Conservation (phyloP, 1,140 invertebrate species). For the Macrobrachium rosenbergii region DNA sequence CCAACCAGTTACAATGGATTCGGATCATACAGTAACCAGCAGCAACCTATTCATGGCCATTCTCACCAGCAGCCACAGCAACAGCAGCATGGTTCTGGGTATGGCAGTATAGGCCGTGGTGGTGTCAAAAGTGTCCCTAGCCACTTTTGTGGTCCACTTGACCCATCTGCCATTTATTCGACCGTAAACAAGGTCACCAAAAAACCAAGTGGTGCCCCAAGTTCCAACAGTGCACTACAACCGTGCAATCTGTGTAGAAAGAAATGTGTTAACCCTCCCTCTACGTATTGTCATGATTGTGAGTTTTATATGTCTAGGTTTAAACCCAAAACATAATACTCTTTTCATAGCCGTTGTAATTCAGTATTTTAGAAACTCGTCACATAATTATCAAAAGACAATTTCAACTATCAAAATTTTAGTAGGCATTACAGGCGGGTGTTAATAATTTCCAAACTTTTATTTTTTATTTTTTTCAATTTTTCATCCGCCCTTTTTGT, state of each 20-base stretch:
- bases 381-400: conserved; percentile 2
- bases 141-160: conserved; percentile 63
- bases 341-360: background rate
- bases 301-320: conserved; percentile 93
- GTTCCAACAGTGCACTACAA: conserved; percentile 68
- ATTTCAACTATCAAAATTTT: background rate
- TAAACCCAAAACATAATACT: conserved; percentile 67
- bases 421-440: background rate
- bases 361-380: background rate
- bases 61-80: conserved; percentile 38
- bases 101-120: conserved; percentile 59
- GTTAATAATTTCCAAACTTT: no score
- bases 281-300: conserved; percentile 88
- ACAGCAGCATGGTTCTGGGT: conserved; percentile 55
- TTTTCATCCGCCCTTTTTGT: no score
- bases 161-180: conserved; percentile 65
- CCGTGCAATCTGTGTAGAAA: conserved; percentile 88
- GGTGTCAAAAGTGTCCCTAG: conserved; percentile 50
- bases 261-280: conserved; percentile 80
- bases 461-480: no score
- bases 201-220: conserved; percentile 34
- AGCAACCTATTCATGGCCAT: conserved; percentile 18
- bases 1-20: conserved; percentile 27
- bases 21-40: conserved; percentile 28
- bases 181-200: conserved; percentile 64